A percentile compares a stretch with the other conserved stretches of the same genome.
These are phyloP conservation scores for Venustoraphidia nigricollis DNA, from an alignment of 2,888 invertebrate genomes.

Conservation along the genomic window DNA sequence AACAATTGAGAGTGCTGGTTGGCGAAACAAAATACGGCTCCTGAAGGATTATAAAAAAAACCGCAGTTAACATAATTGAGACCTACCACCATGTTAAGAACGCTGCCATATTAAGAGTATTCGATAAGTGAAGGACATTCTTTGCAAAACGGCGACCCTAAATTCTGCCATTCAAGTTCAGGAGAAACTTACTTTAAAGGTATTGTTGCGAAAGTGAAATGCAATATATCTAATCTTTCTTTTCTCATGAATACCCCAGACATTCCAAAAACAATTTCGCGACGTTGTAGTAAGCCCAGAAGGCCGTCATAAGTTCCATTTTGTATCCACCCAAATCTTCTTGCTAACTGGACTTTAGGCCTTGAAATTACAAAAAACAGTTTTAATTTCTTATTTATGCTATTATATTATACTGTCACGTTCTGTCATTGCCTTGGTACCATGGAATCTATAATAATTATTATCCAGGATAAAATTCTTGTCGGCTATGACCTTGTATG, in stretches of 20 bases:
- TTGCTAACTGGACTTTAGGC: constrained; percentile 24
- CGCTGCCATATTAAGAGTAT: too few relatives aligned
- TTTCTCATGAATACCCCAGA: constrained; percentile 37
- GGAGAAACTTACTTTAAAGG: constrained; percentile 20
- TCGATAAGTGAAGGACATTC: too few relatives aligned
- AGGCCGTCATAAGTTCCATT: constrained; percentile 42
- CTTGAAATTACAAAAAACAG: constrained; percentile 14
- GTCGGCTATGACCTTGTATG: too few relatives aligned
- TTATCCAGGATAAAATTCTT: too few relatives aligned
- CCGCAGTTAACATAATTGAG: neutral
- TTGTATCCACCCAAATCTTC: constrained; percentile 35
- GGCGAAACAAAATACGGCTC: constrained; percentile 41
- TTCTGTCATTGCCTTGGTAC: too few relatives aligned
- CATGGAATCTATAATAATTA: too few relatives aligned
- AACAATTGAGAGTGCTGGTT: constrained; percentile 43
- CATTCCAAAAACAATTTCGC: constrained; percentile 35
- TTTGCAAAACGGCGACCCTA: too few relatives aligned
- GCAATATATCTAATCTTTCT: constrained; percentile 34
- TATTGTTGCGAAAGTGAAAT: constrained; percentile 38
- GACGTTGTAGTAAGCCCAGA: constrained; percentile 37
- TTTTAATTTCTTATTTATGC: too few relatives aligned
- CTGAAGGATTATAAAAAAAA: constrained; percentile 20
- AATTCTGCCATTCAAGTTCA: too few relatives aligned
- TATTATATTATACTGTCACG: too few relatives aligned
- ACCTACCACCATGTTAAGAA: neutral